Percentiles rank a stretch among this genome's conserved stretches.
Conservation (phyloP, 2,113 vertebrate genomes). For the Brienomyrus longianalis region DNA sequence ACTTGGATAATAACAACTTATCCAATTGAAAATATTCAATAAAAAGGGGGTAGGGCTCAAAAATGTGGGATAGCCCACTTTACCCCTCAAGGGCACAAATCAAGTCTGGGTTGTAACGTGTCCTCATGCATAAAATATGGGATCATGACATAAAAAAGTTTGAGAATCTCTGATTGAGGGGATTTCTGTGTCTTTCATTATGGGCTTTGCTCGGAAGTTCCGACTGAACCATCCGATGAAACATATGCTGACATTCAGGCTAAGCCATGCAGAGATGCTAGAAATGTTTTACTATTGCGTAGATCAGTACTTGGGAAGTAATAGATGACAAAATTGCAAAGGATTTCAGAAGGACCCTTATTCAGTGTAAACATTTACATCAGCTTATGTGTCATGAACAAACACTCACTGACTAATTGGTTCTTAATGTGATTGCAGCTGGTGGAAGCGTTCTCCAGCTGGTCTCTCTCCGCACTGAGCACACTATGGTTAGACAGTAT, state of each 20-base stretch:
- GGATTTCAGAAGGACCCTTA: not conserved
- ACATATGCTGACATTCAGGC: not conserved
- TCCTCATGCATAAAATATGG: not conserved
- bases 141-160: not conserved
- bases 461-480: constrained; percentile 10
- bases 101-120: not conserved
- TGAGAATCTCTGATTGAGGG: not conserved
- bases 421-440: not conserved
- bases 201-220: not conserved
- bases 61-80: no score
- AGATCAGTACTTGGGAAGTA: not conserved
- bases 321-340: not conserved
- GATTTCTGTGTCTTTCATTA: not conserved
- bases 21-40: no score
- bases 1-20: no score
- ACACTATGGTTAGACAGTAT: not conserved
- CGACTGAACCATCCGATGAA: not conserved
- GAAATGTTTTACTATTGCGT: not conserved
- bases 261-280: not conserved
- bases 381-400: not conserved
- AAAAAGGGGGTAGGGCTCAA: no score
- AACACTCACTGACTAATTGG: not conserved
- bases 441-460: constrained; percentile 12
- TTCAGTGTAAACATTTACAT: not conserved
- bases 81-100: not conserved